Percentiles rank a stretch among this genome's conserved stretches.
Conservation (phyloP, 2,888 invertebrate genomes). For the Druceiella hillmani region DNA sequence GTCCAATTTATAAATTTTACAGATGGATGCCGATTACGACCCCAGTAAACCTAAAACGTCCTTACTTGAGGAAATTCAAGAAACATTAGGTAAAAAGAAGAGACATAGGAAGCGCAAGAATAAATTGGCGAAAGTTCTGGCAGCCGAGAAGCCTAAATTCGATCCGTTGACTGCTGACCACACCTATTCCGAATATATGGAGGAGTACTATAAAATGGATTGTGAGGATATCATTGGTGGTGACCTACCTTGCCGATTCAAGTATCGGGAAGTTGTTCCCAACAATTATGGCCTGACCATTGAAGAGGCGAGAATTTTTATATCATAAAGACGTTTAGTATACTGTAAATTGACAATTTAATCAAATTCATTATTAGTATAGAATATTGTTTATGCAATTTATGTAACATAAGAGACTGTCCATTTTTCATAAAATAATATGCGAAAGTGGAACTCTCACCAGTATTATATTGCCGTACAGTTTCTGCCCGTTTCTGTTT, state of each 20-base stretch:
- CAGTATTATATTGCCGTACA: too few relatives aligned
- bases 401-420: too few relatives aligned
- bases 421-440: too few relatives aligned
- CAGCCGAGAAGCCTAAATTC: constrained; percentile 76
- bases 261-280: constrained; percentile 82
- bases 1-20: too few relatives aligned
- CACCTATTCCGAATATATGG: constrained; percentile 82
- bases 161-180: constrained; percentile 64
- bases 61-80: constrained; percentile 52
- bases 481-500: too few relatives aligned
- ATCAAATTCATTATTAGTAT: constrained; percentile 3
- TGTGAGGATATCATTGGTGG: constrained; percentile 94
- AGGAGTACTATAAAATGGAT: constrained; percentile 92
- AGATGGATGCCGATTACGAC: constrained; percentile 90
- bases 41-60: constrained; percentile 45
- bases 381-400: too few relatives aligned
- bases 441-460: too few relatives aligned
- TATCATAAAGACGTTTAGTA: not conserved
- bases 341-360: too few relatives aligned
- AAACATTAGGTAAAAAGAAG: constrained; percentile 51
- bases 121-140: constrained; percentile 69
- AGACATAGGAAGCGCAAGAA: constrained; percentile 60
- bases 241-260: constrained; percentile 87
- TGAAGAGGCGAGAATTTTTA: constrained; percentile 67
- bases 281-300: constrained; percentile 87